Percentiles rank a stretch among this genome's conserved stretches.
Conservation (phyloP, 2,797 vertebrate genomes). For the Alcedo quadribrachys region DNA sequence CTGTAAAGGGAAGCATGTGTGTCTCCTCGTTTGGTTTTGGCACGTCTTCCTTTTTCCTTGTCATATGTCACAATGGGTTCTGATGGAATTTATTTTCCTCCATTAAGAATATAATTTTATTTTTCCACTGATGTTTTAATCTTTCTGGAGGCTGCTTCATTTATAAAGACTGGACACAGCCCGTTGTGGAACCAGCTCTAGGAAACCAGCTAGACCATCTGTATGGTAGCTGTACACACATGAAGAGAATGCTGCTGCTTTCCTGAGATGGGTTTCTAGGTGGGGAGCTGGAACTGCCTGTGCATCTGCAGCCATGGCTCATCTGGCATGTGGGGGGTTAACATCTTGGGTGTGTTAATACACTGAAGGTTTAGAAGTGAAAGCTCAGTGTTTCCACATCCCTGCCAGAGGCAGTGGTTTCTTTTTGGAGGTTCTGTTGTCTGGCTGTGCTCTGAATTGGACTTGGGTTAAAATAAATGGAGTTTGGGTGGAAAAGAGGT, state of each 20-base stretch:
- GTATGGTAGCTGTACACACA: neutral
- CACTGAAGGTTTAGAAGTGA: neutral
- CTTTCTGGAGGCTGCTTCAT: neutral
- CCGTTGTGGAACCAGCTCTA: neutral
- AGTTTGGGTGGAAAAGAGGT: neutral
- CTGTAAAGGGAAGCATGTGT: neutral
- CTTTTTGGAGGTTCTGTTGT: neutral
- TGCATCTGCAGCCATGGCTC: neutral
- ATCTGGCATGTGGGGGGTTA: neutral
- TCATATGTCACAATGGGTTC: neutral
- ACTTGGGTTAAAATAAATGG: neutral
- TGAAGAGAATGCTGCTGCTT: neutral
- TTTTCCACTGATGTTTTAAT: neutral
- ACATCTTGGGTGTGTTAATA: neutral
- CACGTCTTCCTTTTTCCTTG: constrained; percentile 33
- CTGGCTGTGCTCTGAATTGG: neutral
- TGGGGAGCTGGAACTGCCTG: neutral
- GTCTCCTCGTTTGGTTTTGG: neutral
- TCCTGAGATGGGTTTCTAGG: neutral
- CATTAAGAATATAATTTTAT: neutral
- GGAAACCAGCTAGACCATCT: neutral
- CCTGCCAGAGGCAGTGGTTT: neutral
- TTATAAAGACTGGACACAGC: neutral
- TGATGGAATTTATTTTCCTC: constrained; percentile 17
- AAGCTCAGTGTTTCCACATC: neutral